Evolutionary conservation across 2,888 invertebrate species (phyloP), one percentile per base, ranked within the genome.

Genomic region (Mylabris sibirica): DNA sequence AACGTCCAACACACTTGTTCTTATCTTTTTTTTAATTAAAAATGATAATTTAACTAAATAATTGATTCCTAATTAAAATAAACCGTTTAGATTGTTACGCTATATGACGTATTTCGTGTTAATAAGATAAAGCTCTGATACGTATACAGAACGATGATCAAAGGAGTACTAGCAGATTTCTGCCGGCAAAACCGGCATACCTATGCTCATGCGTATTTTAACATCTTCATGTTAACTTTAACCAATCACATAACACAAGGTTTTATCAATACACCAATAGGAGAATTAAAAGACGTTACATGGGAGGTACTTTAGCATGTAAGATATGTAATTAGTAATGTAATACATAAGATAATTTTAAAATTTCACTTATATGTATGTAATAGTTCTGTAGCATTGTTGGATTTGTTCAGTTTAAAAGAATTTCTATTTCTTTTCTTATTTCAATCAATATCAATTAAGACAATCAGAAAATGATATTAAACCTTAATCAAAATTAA

Each of bases 301-400:
- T 84, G 84, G 84, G 84, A 82, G 84, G 84, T 77, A 74, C 83
- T 76, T 78, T 75, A 72, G 79, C 81, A 83, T 83, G 83, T 83
- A 84, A 84, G 83, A 84, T 81, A 81, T 83, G 83, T 84, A 84
- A 84, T 84, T 84, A 84, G 81, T 83, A 83, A 83, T 83, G 82
- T 81, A 81, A 80, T 81, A 81, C 79, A 79, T 70, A 30, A 74
- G 75, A 74, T 76, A 74, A 69, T 70, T 72, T 60, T 38, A 5
- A 38, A 38, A 12, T 38, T 38, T 38, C 11, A 12, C 14, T 12
- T 38, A 38, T 44, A 44, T n/a, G 14, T n/a, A 6, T n/a, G 17
- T n/a, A n/a, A 14, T 44, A n/a, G 3, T n/a, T n/a, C 14, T 44
- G 14, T 44, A n/a, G 17, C 17, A n/a, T 38, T 38, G 12, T 12